These are phyloP conservation scores for Cosmia trapezina DNA, from an alignment of 2,888 invertebrate species.

Conservation along the genomic window DNA sequence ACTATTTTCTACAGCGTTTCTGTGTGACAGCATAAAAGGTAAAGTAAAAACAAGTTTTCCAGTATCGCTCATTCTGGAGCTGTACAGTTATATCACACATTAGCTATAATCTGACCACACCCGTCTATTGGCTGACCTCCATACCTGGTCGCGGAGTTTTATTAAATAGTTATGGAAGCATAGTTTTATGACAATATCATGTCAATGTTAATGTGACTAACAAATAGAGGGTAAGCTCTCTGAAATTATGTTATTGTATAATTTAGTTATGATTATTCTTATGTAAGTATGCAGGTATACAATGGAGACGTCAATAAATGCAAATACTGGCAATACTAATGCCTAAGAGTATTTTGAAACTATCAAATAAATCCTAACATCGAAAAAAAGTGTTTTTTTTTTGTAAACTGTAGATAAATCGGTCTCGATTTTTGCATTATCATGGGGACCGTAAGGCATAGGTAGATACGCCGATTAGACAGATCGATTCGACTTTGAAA, in stretches of 20 bases:
- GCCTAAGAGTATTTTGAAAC: background rate
- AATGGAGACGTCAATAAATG: background rate
- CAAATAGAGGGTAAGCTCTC: background rate
- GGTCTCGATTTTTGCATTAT: too few species aligned
- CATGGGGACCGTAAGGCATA: too few species aligned
- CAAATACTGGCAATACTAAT: background rate
- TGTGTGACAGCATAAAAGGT: background rate
- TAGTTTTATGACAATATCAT: slow-evolving; percentile 20
- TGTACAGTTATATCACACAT: slow-evolving; percentile 52
- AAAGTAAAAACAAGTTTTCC: background rate
- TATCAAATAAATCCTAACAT: background rate
- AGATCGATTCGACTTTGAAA: too few species aligned
- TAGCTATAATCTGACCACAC: slow-evolving; percentile 49
- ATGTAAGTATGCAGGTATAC: background rate
- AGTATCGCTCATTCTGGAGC: slow-evolving; percentile 14
- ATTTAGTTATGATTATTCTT: background rate
- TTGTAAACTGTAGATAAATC: too few species aligned
- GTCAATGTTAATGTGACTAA: background rate
- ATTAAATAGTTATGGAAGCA: slow-evolving; percentile 29
- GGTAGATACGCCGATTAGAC: too few species aligned
- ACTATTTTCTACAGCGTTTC: background rate
- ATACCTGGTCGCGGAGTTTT: slow-evolving; percentile 21
- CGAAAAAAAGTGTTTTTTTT: background rate
- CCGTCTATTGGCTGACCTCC: slow-evolving; percentile 60
- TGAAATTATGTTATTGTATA: background rate